Evolutionary conservation across 2,113 vertebrate species (phyloP).

Genomic region (Thunnus thynnus): DNA sequence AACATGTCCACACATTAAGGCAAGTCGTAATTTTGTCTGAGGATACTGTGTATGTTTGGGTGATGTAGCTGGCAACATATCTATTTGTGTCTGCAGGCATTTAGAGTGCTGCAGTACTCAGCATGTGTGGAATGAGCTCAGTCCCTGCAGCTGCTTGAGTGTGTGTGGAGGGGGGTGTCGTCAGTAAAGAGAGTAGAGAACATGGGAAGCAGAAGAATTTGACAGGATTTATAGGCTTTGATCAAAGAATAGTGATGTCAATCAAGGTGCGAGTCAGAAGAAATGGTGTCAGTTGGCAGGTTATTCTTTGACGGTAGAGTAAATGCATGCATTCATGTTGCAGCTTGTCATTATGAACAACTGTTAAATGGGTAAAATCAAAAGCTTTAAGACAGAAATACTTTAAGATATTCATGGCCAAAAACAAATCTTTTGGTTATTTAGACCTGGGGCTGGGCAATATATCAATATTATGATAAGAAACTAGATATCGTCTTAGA

Average conservation of each 20-base stretch:
- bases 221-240: not conserved
- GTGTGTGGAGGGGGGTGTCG: not conserved
- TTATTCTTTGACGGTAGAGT: not conserved
- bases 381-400: too few species aligned
- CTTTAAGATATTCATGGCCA: not conserved
- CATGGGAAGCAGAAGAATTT: not conserved
- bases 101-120: conserved; percentile 34
- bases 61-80: conserved; percentile 42
- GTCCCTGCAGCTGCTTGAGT: conserved; percentile 43
- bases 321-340: not conserved
- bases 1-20: too few species aligned
- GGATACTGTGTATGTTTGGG: conserved; percentile 16
- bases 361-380: too few species aligned
- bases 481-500: too few species aligned
- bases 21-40: not conserved
- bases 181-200: not conserved
- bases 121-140: conserved; percentile 54
- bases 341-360: too few species aligned
- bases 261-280: not conserved
- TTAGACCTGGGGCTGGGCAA: too few species aligned
- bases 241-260: not conserved
- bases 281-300: not conserved
- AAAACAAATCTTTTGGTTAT: not conserved
- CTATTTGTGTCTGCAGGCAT: conserved; percentile 71
- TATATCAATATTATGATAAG: too few species aligned